A percentile compares a stretch with the other conserved stretches of the same genome.
phyloP scores from a whole-genome alignment of 2,888 invertebrate species.

The Smittia aterrima region DNA sequence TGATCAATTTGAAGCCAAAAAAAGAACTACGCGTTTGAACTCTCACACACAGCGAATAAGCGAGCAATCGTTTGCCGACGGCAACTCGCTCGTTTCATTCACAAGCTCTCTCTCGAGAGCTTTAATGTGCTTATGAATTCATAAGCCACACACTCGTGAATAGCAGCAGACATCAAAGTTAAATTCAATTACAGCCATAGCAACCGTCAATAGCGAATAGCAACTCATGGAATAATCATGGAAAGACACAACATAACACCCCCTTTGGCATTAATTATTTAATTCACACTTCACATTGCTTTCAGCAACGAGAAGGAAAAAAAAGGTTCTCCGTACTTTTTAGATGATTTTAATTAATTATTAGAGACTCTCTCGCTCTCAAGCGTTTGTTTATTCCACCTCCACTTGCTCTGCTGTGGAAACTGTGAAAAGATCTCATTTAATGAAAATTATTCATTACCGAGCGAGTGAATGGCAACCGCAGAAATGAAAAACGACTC shows the following conservation, averaged over 20 bases:
- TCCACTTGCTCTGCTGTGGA: neutral
- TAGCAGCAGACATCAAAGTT: conserved; percentile 6
- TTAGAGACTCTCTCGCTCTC: neutral
- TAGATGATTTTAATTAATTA: neutral
- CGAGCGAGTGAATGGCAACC: neutral
- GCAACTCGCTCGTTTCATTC: neutral
- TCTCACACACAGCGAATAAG: too few species aligned
- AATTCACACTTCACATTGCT: conserved; percentile 29
- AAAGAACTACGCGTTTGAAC: too few species aligned
- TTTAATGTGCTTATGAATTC: conserved; percentile 18
- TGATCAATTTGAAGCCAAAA: conserved; percentile 9
- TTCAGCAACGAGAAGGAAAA: neutral
- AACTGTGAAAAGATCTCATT: conserved; percentile 7
- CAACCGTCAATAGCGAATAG: neutral
- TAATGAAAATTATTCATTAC: neutral
- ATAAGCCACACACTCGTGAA: conserved; percentile 17
- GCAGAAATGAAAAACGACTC: neutral
- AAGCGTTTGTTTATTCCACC: too few species aligned
- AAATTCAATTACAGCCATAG: conserved; percentile 19
- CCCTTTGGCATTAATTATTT: conserved; percentile 22
- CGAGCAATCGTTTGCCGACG: conserved; percentile 25
- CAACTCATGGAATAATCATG: neutral
- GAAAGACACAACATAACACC: conserved; percentile 19
- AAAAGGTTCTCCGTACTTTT: neutral
- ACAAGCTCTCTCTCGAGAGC: neutral